Percentiles rank a stretch among this genome's conserved stretches.
These are phyloP conservation scores for Papilio protenor DNA, from an alignment of 2,888 invertebrate species.

Conservation along the genomic window DNA sequence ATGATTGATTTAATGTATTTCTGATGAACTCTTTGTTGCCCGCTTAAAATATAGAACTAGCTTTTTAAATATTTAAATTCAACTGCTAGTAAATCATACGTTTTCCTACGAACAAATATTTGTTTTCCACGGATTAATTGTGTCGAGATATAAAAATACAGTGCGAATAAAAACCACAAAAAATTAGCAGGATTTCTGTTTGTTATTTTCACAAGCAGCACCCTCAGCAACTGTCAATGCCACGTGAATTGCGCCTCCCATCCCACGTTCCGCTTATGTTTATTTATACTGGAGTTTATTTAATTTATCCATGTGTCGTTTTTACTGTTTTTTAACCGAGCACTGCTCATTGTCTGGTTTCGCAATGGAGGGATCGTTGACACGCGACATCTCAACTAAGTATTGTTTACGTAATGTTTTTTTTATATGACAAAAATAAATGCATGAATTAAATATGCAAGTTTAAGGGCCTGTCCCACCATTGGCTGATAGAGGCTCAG, in stretches of 20 bases:
- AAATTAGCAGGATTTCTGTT: not conserved
- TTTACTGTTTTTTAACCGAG: constrained; percentile 53
- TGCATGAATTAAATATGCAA: not conserved
- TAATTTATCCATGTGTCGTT: constrained; percentile 57
- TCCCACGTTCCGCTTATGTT: constrained; percentile 44
- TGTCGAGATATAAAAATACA: not conserved
- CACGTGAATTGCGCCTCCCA: constrained; percentile 56
- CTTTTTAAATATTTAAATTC: not conserved
- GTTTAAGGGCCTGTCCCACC: too few species aligned
- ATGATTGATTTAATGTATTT: not conserved
- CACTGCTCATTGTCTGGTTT: constrained; percentile 48
- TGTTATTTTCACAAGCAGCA: constrained; percentile 42
- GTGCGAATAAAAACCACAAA: constrained; percentile 9
- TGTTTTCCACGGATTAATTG: not conserved
- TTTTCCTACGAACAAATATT: not conserved
- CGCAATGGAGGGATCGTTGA: constrained; percentile 48
- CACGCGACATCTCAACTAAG: constrained; percentile 51
- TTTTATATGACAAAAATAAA: not conserved
- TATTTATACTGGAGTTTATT: constrained; percentile 52
- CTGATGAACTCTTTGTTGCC: not conserved
- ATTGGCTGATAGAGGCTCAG: too few species aligned
- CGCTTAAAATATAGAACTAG: not conserved
- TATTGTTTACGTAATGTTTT: constrained; percentile 2
- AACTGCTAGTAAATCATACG: not conserved
- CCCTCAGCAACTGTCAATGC: constrained; percentile 58